Evolutionary conservation across 1,140 invertebrate genomes (phyloP).

Genomic region (Trypoxylus dichotomus): DNA sequence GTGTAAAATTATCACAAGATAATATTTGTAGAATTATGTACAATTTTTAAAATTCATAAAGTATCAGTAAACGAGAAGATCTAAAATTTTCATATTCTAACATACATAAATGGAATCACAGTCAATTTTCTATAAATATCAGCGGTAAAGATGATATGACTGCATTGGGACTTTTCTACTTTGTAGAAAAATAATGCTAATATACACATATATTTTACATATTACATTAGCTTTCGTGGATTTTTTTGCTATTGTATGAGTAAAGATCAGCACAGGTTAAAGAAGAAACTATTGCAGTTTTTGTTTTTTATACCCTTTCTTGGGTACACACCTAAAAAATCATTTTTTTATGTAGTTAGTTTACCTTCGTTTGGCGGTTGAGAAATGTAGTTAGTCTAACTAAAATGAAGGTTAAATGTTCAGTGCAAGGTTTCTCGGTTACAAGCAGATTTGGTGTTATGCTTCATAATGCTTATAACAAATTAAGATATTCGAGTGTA

Average conservation of each 20-base stretch:
- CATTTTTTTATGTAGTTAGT: not conserved
- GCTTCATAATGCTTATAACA: not conserved
- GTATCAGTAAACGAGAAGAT: not conserved
- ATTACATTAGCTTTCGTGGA: slow-evolving; percentile 4
- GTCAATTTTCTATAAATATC: slow-evolving; percentile 25
- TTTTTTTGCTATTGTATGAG: not conserved
- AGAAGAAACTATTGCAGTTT: slow-evolving; percentile 20
- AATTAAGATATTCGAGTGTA: not conserved
- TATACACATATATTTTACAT: not conserved
- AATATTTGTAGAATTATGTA: not conserved
- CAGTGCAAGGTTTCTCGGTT: not conserved
- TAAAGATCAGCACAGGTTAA: slow-evolving; percentile 16
- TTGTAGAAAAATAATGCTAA: slow-evolving; percentile 21
- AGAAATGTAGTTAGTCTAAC: not conserved
- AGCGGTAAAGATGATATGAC: slow-evolving; percentile 7
- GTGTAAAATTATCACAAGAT: not conserved
- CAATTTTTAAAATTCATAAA: not conserved
- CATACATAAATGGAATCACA: slow-evolving; percentile 13
- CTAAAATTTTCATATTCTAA: not conserved
- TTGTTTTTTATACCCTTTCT: slow-evolving; percentile 1
- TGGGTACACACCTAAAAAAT: slow-evolving; percentile 2
- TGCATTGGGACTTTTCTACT: not conserved
- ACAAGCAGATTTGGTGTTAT: slow-evolving; percentile 3
- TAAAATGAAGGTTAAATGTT: slow-evolving; percentile 13
- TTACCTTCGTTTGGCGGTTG: not conserved